Conservation (phyloP, 2,797 vertebrate species). For the Sandelia bainsii region DNA sequence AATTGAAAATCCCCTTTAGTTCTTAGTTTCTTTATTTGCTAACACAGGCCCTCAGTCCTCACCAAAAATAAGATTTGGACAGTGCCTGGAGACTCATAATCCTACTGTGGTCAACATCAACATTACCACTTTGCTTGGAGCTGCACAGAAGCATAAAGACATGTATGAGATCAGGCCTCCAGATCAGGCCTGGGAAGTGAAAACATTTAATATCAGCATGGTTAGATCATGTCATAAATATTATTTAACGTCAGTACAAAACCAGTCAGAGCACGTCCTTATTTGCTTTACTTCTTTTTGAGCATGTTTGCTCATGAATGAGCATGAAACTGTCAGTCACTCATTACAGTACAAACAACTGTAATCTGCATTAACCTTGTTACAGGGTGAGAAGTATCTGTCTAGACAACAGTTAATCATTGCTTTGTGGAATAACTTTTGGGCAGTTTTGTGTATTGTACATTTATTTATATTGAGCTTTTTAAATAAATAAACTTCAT, state of each 20-base stretch:
- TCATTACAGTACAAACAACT: too few relatives aligned
- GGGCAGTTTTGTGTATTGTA: neutral
- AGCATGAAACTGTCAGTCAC: too few relatives aligned
- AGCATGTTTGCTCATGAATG: too few relatives aligned
- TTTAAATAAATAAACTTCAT: neutral
- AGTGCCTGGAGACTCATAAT: slow-evolving; percentile 8
- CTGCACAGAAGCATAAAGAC: neutral
- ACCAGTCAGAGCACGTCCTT: neutral
- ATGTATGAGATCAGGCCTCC: neutral
- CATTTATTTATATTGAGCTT: too few relatives aligned
- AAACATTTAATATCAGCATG: neutral
- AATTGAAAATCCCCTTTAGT: slow-evolving; percentile 48
- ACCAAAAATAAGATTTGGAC: slow-evolving; percentile 20
- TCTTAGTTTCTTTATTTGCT: slow-evolving; percentile 20
- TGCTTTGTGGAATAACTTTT: neutral
- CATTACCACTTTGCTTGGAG: neutral
- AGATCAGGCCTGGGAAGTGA: neutral
- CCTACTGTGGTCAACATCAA: neutral
- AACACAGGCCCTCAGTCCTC: slow-evolving; percentile 18
- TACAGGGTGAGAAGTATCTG: neutral
- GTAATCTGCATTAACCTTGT: too few relatives aligned
- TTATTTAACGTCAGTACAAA: neutral
- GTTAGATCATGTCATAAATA: neutral
- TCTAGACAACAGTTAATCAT: neutral
- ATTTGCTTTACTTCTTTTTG: too few relatives aligned